Conservation (phyloP, 1,140 invertebrate genomes). For the Lordiphosa mommai region DNA sequence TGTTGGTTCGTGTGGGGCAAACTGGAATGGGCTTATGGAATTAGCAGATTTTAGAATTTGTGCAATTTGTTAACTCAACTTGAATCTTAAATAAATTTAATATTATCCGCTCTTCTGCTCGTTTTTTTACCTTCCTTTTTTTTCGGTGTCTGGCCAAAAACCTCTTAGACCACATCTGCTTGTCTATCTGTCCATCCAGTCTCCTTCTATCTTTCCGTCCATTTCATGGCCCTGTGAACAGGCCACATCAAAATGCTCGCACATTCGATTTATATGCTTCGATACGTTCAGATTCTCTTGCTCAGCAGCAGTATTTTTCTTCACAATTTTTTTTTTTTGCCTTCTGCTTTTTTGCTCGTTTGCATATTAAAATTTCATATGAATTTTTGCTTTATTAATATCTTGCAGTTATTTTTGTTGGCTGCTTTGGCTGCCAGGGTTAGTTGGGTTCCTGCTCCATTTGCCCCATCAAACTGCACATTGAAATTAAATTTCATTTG, state of each 20-base stretch:
- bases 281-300: slow-evolving; percentile 51
- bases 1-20: slow-evolving; percentile 40
- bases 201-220: slow-evolving; percentile 22
- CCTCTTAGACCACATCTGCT: slow-evolving; percentile 27
- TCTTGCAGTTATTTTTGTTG: slow-evolving; percentile 66
- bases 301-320: slow-evolving; percentile 33
- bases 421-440: slow-evolving; percentile 26
- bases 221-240: slow-evolving; percentile 29
- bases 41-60: background rate
- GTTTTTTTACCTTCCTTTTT: slow-evolving; percentile 10
- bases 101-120: slow-evolving; percentile 6
- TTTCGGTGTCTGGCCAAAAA: slow-evolving; percentile 48
- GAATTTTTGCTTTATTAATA: slow-evolving; percentile 74
- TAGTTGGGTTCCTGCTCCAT: slow-evolving; percentile 65
- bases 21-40: slow-evolving; percentile 35
- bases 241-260: slow-evolving; percentile 22
- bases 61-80: background rate
- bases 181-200: slow-evolving; percentile 5
- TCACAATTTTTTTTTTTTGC: slow-evolving; percentile 32
- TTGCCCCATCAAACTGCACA: slow-evolving; percentile 69
- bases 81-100: slow-evolving; percentile 1
- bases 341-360: slow-evolving; percentile 57
- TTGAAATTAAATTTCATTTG: slow-evolving; percentile 73
- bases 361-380: slow-evolving; percentile 77
- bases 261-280: slow-evolving; percentile 64